phyloP scores from a whole-genome alignment of 2,888 invertebrate species.

The Brachyptera risi region DNA sequence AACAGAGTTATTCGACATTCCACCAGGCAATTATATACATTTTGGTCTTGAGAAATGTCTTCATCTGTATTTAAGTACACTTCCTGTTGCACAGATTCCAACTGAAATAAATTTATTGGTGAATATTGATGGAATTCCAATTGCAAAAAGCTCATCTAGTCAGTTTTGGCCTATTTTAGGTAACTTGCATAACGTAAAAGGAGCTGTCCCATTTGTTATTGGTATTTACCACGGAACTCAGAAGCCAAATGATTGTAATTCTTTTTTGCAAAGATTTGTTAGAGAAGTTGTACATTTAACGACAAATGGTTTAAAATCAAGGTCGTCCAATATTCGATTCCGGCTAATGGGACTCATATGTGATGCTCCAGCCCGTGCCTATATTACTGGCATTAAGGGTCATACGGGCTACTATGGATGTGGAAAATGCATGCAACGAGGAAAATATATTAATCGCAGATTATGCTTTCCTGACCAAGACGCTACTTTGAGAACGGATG shows the following conservation, averaged over 20 bases:
- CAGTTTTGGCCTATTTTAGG: conserved; percentile 33
- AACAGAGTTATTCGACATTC: background rate
- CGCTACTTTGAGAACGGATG: conserved; percentile 24
- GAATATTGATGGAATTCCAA: conserved; percentile 31
- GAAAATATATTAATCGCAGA: conserved; percentile 20
- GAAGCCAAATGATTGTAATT: conserved; percentile 27
- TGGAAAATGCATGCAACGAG: conserved; percentile 25
- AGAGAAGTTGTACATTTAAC: conserved; percentile 23
- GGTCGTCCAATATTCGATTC: conserved; percentile 1
- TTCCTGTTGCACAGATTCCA: background rate
- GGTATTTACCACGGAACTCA: conserved; percentile 29
- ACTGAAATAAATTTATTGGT: background rate
- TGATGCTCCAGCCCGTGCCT: conserved; percentile 32
- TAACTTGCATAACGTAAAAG: background rate
- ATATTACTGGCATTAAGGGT: conserved; percentile 23
- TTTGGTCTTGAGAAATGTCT: conserved; percentile 21
- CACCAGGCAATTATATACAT: conserved; percentile 8
- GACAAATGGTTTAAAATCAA: conserved; percentile 10
- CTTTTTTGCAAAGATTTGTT: conserved; percentile 28
- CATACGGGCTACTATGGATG: conserved; percentile 28
- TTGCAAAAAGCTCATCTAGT: conserved; percentile 29
- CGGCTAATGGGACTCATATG: conserved; percentile 25
- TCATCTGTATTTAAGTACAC: background rate
- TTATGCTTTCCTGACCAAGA: conserved; percentile 21
- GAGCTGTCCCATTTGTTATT: conserved; percentile 14